phyloP scores from a whole-genome alignment of 2,113 vertebrate species.

The Pogonocichla stellata region DNA sequence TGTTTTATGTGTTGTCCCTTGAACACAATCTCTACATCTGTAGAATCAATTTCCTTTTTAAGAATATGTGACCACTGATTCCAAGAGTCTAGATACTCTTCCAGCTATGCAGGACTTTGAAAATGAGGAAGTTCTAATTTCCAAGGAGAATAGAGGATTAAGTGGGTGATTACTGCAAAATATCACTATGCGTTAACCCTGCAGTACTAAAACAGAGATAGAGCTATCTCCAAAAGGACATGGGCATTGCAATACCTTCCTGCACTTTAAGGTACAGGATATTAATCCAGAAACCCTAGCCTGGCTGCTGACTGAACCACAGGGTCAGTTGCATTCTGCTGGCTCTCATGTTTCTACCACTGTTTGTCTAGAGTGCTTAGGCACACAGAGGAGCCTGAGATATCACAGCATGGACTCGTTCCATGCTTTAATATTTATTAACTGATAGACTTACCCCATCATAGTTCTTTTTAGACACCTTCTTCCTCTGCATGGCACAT shows the following conservation, averaged over 20 bases:
- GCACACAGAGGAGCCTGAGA: not conserved
- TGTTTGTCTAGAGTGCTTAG: not conserved
- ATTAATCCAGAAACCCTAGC: not conserved
- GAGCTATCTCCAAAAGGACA: not conserved
- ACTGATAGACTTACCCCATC: not conserved
- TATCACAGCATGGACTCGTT: not conserved
- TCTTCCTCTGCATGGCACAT: fast-evolving
- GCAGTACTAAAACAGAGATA: not conserved
- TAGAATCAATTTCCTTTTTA: not conserved
- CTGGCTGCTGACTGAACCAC: not conserved
- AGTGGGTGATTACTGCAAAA: not conserved
- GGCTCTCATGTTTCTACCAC: not conserved
- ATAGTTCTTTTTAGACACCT: not conserved
- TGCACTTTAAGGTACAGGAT: not conserved
- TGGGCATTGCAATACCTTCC: not conserved
- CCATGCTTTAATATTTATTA: not conserved
- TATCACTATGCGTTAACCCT: not conserved
- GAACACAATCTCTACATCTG: not conserved
- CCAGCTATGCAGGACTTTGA: not conserved
- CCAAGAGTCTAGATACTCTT: not conserved
- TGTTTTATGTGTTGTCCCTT: not conserved
- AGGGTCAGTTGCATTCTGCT: not conserved
- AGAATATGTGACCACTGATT: not conserved
- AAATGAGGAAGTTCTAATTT: not conserved
- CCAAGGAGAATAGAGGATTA: not conserved